Conservation (phyloP, 2,113 vertebrate genomes). For the Lichenostomus cassidix region DNA sequence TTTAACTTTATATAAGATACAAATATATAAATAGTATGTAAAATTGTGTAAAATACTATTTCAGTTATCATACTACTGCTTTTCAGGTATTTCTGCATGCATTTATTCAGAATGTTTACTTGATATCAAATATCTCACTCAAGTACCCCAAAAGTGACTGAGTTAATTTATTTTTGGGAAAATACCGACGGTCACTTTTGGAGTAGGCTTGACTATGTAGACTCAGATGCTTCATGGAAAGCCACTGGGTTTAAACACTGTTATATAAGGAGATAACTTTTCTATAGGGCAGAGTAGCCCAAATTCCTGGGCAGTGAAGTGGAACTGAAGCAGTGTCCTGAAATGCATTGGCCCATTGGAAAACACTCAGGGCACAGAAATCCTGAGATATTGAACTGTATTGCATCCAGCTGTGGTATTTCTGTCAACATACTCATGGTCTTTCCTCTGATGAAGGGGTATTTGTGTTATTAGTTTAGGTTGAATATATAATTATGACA, state of each 20-base stretch:
- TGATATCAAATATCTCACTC: neutral
- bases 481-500: neutral
- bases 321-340: neutral
- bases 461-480: neutral
- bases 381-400: neutral
- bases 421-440: neutral
- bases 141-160: neutral
- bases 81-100: neutral
- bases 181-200: neutral
- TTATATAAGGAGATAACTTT: neutral
- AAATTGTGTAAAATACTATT: neutral
- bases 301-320: neutral
- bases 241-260: neutral
- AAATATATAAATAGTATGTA: neutral
- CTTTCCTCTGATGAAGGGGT: neutral
- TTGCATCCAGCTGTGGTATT: neutral
- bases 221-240: neutral
- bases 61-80: neutral
- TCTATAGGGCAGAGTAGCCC: neutral
- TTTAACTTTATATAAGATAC: neutral
- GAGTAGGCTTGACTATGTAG: neutral
- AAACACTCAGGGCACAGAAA: rapidly evolving
- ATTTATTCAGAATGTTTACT: neutral
- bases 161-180: neutral
- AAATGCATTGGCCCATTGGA: neutral